Evolutionary conservation across 2,888 invertebrate genomes (phyloP), one percentile per base, ranked within the genome.

Genomic region (Willowsia nigromaculata): DNA sequence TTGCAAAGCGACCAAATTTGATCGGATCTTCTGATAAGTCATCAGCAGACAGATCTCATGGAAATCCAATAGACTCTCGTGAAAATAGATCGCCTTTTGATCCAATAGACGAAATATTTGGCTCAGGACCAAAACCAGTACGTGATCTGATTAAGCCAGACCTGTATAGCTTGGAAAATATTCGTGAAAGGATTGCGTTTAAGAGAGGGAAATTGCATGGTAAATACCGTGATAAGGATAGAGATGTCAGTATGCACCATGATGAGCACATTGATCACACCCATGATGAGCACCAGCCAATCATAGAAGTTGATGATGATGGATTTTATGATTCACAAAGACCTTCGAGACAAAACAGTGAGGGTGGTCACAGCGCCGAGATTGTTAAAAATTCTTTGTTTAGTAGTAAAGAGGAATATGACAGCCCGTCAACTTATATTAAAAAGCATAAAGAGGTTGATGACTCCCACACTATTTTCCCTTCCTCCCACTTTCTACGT

Each of bases 101-200:
- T 37, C 86, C 88, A 1, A 68, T 87, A 25, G 90, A 91, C 59
- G 92, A 92, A 6, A 68, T 90, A 4, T 90, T 91, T 30, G 74
- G 88, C 47, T 88, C 89, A 0, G 90, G 91, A 53, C 85, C 91
- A 2, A 93, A 93, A 59, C 93, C 93, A 2, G 93, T 93, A 0
- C 18, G 93, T 22, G 91, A 92, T 22, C 56, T 92, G 53, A 85
- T 91, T 5, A 91, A 91, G 62, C 88, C 88, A 18, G 88, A 88
- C 18, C 30, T 81, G 0, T 81, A 83, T 13, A 85, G 83, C 68
- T 78, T 88, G 37, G 86, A 89, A 25, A 82, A 85, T 59, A 90
- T 74, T 40, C 85, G 76, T 4, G 89, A 84, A 47, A 62, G 74
- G 43, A 88, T 88, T 59, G 89, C 80, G 22, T 30, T 74, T 15